A percentile compares a stretch with the other conserved stretches of the same genome.
phyloP scores from a whole-genome alignment of 2,113 vertebrate genomes.

The Pseudolaguvia tuberculata region DNA sequence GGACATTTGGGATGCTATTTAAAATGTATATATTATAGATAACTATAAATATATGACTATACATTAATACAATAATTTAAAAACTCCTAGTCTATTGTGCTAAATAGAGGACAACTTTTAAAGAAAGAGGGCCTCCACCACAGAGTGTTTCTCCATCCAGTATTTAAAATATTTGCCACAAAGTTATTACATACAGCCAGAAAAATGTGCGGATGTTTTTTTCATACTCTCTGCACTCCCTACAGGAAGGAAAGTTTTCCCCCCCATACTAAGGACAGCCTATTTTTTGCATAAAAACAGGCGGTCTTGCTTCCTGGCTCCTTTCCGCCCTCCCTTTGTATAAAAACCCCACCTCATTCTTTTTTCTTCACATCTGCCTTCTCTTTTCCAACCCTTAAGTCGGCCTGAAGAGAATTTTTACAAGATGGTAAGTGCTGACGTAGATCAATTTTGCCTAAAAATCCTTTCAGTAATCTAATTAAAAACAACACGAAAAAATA shows the following conservation, averaged over 20 bases:
- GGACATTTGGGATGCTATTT: background rate
- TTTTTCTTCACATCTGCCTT: constrained; percentile 61
- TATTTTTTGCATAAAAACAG: constrained; percentile 31
- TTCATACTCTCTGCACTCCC: constrained; percentile 24
- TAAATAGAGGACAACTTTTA: background rate
- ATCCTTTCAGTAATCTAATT: constrained; percentile 11
- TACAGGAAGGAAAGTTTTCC: constrained; percentile 13
- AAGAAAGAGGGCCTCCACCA: background rate
- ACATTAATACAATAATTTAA: no score
- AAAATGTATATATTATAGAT: background rate
- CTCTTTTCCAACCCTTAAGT: constrained; percentile 67
- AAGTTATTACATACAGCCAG: background rate
- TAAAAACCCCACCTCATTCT: constrained; percentile 59
- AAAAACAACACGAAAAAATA: background rate
- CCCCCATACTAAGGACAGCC: constrained; percentile 19
- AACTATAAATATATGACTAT: no score
- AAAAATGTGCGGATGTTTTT: constrained; percentile 36
- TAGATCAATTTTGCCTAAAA: constrained; percentile 14
- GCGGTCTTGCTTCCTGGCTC: constrained; percentile 56
- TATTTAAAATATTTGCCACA: constrained; percentile 11
- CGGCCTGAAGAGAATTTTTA: constrained; percentile 60
- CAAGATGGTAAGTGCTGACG: constrained; percentile 72
- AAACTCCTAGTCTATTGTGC: background rate
- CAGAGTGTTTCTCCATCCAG: background rate
- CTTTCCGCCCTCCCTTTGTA: constrained; percentile 52